A percentile compares a stretch with the other conserved stretches of the same genome.
Evolutionary conservation across 2,888 invertebrate species (phyloP).

Genomic region (Linnaemya tessellans): DNA sequence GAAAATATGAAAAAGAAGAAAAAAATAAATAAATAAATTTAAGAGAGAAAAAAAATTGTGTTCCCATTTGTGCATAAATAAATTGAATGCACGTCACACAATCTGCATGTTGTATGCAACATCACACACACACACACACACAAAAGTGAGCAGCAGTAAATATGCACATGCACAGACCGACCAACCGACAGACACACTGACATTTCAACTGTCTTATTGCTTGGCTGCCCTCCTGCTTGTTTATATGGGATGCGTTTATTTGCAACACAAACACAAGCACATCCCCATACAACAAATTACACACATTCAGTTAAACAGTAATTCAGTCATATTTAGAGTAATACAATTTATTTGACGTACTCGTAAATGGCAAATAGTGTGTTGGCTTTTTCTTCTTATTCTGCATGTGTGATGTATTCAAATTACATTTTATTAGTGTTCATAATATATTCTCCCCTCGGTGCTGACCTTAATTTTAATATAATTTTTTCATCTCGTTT

Average conservation of each 20-base stretch:
- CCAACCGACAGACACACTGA: conserved; percentile 19
- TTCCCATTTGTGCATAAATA: conserved; percentile 63
- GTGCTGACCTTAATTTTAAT: conserved; percentile 71
- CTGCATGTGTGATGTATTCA: conserved; percentile 64
- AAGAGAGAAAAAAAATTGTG: conserved; percentile 28
- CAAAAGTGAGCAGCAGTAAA: conserved; percentile 55
- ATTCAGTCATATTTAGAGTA: conserved; percentile 49
- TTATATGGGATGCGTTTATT: conserved; percentile 41
- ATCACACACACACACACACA: neutral
- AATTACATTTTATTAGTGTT: conserved; percentile 70
- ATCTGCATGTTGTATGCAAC: conserved; percentile 40
- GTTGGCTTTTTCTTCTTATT: neutral
- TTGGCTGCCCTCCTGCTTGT: conserved; percentile 28
- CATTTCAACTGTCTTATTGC: conserved; percentile 20
- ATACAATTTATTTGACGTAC: conserved; percentile 52
- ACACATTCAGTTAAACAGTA: conserved; percentile 46
- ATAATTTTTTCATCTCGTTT: conserved; percentile 55
- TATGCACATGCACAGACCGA: conserved; percentile 17
- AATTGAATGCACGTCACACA: conserved; percentile 63
- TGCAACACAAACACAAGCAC: conserved; percentile 8
- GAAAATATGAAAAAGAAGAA: conserved; percentile 13
- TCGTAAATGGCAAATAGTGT: conserved; percentile 26
- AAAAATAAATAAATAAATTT: neutral
- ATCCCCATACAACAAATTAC: neutral
- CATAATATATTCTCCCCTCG: conserved; percentile 55